phyloP scores from a whole-genome alignment of 2,113 vertebrate genomes.

The Hydropotes inermis region DNA sequence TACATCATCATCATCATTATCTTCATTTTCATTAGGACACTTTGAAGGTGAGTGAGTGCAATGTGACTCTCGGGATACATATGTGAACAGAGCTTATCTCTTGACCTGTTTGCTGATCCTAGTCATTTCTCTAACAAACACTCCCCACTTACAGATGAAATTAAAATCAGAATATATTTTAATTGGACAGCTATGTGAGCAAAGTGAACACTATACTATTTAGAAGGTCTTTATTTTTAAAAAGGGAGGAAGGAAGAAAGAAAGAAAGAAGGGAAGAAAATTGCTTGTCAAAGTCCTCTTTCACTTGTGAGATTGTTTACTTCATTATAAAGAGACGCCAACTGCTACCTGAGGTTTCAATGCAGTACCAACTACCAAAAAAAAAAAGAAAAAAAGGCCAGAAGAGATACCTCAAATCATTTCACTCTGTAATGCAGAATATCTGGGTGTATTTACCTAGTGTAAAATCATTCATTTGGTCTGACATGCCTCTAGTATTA shows the following conservation, averaged over 20 bases:
- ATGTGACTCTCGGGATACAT: not conserved
- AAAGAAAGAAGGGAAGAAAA: not conserved
- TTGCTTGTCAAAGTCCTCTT: not conserved
- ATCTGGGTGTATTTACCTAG: not conserved
- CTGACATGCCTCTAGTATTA: not conserved
- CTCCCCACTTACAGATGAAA: not conserved
- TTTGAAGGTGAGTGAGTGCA: conserved; percentile 29
- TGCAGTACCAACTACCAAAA: not conserved
- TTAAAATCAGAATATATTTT: conserved; percentile 37
- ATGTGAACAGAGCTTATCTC: not conserved
- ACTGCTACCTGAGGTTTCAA: not conserved
- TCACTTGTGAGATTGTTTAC: not conserved
- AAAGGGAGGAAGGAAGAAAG: not conserved
- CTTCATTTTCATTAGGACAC: not conserved
- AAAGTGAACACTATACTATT: not conserved
- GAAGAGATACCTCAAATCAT: not conserved
- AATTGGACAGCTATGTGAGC: not conserved
- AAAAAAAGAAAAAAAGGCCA: not conserved
- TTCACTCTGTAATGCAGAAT: not conserved
- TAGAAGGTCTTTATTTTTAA: conserved; percentile 14
- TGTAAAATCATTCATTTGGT: conserved; percentile 16
- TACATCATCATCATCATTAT: not conserved
- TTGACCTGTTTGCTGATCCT: conserved; percentile 20
- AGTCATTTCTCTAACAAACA: conserved; percentile 36
- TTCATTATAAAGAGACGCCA: not conserved